These are phyloP conservation scores for Gryllus bimaculatus DNA, from an alignment of 1,140 invertebrate genomes.

Conservation along the genomic window DNA sequence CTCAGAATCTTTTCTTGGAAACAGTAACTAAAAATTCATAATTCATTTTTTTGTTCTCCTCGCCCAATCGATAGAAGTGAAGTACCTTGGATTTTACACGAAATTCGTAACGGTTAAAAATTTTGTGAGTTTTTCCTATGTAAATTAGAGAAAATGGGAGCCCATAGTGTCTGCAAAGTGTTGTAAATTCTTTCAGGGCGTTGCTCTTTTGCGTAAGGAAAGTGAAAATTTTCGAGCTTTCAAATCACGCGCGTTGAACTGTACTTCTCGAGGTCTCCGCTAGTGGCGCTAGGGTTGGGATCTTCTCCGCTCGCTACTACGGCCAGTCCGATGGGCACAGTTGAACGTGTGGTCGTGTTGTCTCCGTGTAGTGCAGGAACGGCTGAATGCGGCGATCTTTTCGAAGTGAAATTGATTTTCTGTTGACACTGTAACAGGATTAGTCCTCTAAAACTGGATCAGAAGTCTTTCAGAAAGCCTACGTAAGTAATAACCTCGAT, in stretches of 20 bases:
- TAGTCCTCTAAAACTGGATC: neutral
- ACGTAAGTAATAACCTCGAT: neutral
- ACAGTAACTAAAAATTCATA: no score
- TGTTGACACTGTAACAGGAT: neutral
- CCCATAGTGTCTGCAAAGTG: no score
- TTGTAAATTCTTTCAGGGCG: neutral
- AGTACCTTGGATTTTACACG: no score
- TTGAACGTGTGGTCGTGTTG: constrained; percentile 3
- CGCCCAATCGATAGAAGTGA: no score
- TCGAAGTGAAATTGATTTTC: constrained; percentile 2
- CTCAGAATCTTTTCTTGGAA: no score
- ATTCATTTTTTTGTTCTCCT: no score
- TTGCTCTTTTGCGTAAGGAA: neutral
- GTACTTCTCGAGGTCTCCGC: neutral
- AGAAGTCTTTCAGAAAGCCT: neutral
- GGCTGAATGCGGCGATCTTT: neutral
- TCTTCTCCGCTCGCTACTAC: neutral
- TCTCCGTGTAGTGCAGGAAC: constrained; percentile 2
- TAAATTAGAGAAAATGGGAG: no score
- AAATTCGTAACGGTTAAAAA: no score
- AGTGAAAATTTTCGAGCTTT: neutral
- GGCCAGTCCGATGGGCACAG: neutral
- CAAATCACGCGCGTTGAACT: neutral
- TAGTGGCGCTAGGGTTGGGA: neutral
- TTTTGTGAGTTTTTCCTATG: no score